Evolutionary conservation across 2,888 invertebrate species (phyloP), one percentile per base, ranked within the genome.

Genomic region (Calephelis perditalis): DNA sequence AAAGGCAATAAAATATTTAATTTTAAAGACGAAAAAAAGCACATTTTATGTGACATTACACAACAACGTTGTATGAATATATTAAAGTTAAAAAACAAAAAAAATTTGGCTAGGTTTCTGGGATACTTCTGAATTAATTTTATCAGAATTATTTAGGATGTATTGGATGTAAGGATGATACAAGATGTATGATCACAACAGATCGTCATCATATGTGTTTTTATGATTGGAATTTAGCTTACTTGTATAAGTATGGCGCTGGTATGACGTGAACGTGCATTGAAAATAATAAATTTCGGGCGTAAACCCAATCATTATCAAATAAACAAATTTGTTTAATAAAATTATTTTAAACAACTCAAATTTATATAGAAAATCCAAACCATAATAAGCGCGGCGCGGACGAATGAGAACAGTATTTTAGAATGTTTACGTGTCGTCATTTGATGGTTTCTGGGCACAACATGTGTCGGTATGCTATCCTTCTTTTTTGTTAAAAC

Each of bases 311-410:
- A 45, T 45, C 45, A 5, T 45, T 45, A 45, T 45, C 11, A 45
- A 45, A 45, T 37, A 45, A 45, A 45, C 9, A 45, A 45, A 45
- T 45, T 45, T 45, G 45, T 45, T 45, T 45, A 45, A 45, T 45
- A 45, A 3, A 45, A 45, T 7, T 7, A 7, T 3, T 45, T 45
- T 9, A 11, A 37, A 37, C 37, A 45, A 45, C 11, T 45, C 9
- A 45, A 5, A 7, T 45, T 10, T 11, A 37, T n/a, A 45, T 9
- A 45, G 8, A 45, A 5, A 45, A 10, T 8, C 45, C n/a, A 9
- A 45, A 45, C 7, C 37, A 37, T 37, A 4, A 37, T 37, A 37
- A 4, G 37, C 37, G 7, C 37, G 37, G 37, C 37, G 11, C 45
- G 45, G 45, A 45, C 45, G 45, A 45, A 45, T 45, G 45, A 45